Percentiles rank a stretch among this genome's conserved stretches.
Evolutionary conservation across 1,140 invertebrate species (phyloP).

Genomic region (Zaprionus gabonicus): DNA sequence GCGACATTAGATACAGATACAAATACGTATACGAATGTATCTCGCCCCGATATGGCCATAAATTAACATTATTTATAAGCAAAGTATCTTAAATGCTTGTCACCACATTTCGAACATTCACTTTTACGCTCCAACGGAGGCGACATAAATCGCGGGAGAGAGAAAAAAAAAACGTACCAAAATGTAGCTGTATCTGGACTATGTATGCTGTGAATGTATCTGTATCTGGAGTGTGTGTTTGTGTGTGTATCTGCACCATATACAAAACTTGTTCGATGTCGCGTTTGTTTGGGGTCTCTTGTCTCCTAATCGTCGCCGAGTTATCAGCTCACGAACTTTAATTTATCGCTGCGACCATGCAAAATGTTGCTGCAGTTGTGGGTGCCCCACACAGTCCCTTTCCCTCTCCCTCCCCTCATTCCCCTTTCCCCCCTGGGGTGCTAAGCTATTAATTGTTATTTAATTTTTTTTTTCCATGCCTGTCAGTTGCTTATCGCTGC

Average conservation of each 20-base stretch:
- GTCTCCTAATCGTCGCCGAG: slow-evolving; percentile 62
- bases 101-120: slow-evolving; percentile 76
- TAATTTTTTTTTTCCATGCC: slow-evolving; percentile 52
- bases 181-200: background rate
- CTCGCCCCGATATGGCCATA: slow-evolving; percentile 58
- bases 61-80: slow-evolving; percentile 77
- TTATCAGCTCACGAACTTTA: slow-evolving; percentile 54
- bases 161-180: slow-evolving; percentile 6
- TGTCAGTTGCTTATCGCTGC: slow-evolving; percentile 53
- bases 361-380: slow-evolving; percentile 47
- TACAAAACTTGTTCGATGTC: slow-evolving; percentile 56
- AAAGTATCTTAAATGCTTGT: slow-evolving; percentile 78
- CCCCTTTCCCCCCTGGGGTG: slow-evolving; percentile 21
- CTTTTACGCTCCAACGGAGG: slow-evolving; percentile 71
- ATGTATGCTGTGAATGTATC: background rate
- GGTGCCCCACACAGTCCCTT: background rate
- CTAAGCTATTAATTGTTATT: slow-evolving; percentile 71
- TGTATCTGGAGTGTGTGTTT: background rate
- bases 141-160: slow-evolving; percentile 52
- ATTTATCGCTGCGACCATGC: slow-evolving; percentile 59
- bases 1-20: slow-evolving; percentile 34
- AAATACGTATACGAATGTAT: slow-evolving; percentile 19
- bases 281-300: slow-evolving; percentile 15
- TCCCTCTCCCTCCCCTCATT: background rate
- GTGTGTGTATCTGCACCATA: slow-evolving; percentile 14